Evolutionary conservation across 2,797 vertebrate genomes (phyloP), one percentile per base, ranked within the genome.

Genomic region (Decapterus maruadsi): DNA sequence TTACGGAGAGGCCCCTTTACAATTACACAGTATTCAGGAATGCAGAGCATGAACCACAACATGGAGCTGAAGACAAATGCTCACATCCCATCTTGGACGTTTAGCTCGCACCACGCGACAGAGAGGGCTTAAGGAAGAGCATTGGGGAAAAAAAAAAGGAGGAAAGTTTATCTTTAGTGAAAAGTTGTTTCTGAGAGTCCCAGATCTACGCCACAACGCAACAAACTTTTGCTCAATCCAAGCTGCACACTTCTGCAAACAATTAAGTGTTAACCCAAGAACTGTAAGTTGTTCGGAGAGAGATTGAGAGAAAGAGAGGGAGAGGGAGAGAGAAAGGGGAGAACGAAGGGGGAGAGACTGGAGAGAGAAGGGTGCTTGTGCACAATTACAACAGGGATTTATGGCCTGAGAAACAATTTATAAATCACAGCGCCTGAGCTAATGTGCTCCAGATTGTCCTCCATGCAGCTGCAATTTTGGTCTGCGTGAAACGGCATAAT

Each of bases 361-460:
- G 76, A 76, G 89, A 87, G 90, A 89, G 90, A 81, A 87, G 90
- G 90, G 79, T 91, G 84, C 90, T 92, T 94, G 94, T 95, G 91
- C 95, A 96, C 95, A 97, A 96, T 97, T 96, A 96, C 95, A 96
- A 95, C 92, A 93, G 94, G 96, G 96, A 97, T 97, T 97, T 97
- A 97, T 96, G 95, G 95, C 96, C 96, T 95, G 93, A 96, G 95
- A 94, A 96, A 95, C 88, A 95, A 96, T 96, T 96, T 95, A 95
- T 97, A 97, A 97, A 96, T 96, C 96, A 96, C 89, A 86, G 89
- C 85, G 93, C 95, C 93, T 93, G 91, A 84, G 89, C 93, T 95
- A 95, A 95, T 95, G 94, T 94, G 93, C 94, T 95, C 94, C 94
- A 95, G 94, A 95, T 94, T 94, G 93, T 89, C 89, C 93, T 89